A percentile compares a stretch with the other conserved stretches of the same genome.
phyloP scores from a whole-genome alignment of 1,140 invertebrate species.

The Drosophila ogumai region DNA sequence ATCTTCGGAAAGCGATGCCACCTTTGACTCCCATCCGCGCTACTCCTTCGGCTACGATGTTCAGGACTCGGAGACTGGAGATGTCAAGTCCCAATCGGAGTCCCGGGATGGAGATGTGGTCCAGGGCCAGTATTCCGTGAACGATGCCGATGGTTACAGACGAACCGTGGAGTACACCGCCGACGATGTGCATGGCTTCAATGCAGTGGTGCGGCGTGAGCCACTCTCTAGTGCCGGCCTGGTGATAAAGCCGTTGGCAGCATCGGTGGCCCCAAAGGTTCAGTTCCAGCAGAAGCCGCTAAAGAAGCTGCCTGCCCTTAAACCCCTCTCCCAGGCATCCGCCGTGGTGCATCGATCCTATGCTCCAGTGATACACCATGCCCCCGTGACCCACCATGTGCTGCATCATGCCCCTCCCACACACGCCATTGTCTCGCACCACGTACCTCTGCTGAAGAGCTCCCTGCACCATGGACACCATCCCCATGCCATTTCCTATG shows the following conservation, averaged over 20 bases:
- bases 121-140: constrained; percentile 85
- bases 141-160: constrained; percentile 83
- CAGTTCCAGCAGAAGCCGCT: constrained; percentile 15
- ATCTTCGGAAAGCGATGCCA: constrained; percentile 36
- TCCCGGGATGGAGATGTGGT: constrained; percentile 87
- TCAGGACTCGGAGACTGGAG: constrained; percentile 86
- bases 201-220: constrained; percentile 82
- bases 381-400: constrained; percentile 71
- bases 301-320: constrained; percentile 37
- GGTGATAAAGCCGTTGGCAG: constrained; percentile 4
- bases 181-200: constrained; percentile 82
- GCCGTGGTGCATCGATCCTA: constrained; percentile 59
- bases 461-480: constrained; percentile 53
- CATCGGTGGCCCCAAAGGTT: constrained; percentile 28
- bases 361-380: constrained; percentile 63
- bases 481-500: constrained; percentile 69
- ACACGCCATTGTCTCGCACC: constrained; percentile 56
- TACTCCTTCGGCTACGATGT: constrained; percentile 86
- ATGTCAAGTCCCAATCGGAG: constrained; percentile 87
- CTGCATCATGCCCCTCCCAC: constrained; percentile 60
- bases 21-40: constrained; percentile 81
- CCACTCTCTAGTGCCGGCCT: constrained; percentile 64
- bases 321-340: constrained; percentile 34
- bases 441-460: constrained; percentile 62
- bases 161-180: constrained; percentile 84